Conservation (phyloP, 2,113 vertebrate species). For the Callocephalon fimbriatum region DNA sequence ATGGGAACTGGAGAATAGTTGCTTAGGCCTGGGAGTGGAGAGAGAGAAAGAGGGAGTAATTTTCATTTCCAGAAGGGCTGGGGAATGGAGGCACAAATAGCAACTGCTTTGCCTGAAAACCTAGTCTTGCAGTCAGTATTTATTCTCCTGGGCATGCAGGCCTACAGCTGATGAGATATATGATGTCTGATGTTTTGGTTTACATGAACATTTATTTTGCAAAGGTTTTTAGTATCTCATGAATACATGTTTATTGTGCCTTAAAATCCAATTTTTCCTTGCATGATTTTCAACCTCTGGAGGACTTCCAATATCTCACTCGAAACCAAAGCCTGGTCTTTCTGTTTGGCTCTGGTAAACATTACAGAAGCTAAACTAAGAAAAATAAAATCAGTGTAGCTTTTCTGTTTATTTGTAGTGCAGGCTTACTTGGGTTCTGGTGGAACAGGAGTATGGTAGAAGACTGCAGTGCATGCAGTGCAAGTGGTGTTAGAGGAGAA, state of each 20-base stretch:
- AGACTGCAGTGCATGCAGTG: not conserved
- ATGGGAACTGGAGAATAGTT: not conserved
- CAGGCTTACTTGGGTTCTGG: not conserved
- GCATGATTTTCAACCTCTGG: conserved; percentile 33
- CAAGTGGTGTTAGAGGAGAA: not conserved
- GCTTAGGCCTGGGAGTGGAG: not conserved
- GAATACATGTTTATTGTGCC: conserved; percentile 38
- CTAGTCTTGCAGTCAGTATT: not conserved
- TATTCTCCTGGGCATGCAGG: not conserved
- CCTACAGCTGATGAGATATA: not conserved
- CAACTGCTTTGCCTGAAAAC: not conserved
- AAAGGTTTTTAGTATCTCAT: conserved; percentile 13
- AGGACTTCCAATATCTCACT: not conserved
- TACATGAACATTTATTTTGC: conserved; percentile 14
- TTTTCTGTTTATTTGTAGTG: not conserved
- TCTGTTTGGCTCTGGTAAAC: not conserved
- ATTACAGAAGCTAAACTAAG: not conserved
- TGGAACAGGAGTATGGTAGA: not conserved
- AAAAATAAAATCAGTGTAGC: not conserved
- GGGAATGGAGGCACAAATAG: not conserved
- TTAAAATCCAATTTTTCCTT: conserved; percentile 50
- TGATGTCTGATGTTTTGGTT: conserved; percentile 22
- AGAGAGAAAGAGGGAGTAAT: not conserved
- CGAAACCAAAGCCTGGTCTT: conserved; percentile 1
- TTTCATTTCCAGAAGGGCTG: not conserved